Conservation (phyloP, 2,888 invertebrate species). For the Heteropelma amictum region DNA sequence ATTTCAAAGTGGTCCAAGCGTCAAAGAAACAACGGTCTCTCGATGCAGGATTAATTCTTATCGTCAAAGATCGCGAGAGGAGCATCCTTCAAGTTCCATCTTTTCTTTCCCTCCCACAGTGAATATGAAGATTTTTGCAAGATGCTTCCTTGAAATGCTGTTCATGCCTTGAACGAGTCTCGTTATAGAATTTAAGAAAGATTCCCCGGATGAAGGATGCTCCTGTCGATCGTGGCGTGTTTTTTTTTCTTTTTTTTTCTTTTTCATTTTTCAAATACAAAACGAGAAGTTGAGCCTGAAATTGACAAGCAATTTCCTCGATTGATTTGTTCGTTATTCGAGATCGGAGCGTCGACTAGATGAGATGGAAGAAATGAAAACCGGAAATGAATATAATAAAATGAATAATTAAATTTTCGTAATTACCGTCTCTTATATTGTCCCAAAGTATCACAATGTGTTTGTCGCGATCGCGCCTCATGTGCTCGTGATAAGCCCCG, state of each 20-base stretch:
- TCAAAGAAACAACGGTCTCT: too few species aligned
- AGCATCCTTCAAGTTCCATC: not conserved
- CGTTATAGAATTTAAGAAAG: not conserved
- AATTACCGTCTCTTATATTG: constrained; percentile 52
- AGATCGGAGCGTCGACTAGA: too few species aligned
- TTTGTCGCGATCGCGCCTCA: constrained; percentile 58
- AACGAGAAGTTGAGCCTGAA: too few species aligned
- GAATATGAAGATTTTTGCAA: not conserved
- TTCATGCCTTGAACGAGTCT: not conserved
- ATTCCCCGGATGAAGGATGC: not conserved
- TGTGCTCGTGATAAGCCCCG: constrained; percentile 58
- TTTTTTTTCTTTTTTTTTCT: not conserved
- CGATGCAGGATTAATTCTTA: not conserved
- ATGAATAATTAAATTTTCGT: not conserved
- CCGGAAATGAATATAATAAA: too few species aligned
- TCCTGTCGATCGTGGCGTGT: not conserved
- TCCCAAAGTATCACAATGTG: constrained; percentile 56
- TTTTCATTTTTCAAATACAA: too few species aligned
- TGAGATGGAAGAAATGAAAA: too few species aligned
- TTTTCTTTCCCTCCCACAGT: not conserved
- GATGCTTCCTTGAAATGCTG: not conserved
- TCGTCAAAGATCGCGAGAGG: not conserved
- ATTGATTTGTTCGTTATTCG: too few species aligned
- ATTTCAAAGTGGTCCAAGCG: too few species aligned
- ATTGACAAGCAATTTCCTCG: too few species aligned